Base-by-base conservation (phyloP, 2,797 vertebrate species). In the Myiothlypis coronata region DNA sequence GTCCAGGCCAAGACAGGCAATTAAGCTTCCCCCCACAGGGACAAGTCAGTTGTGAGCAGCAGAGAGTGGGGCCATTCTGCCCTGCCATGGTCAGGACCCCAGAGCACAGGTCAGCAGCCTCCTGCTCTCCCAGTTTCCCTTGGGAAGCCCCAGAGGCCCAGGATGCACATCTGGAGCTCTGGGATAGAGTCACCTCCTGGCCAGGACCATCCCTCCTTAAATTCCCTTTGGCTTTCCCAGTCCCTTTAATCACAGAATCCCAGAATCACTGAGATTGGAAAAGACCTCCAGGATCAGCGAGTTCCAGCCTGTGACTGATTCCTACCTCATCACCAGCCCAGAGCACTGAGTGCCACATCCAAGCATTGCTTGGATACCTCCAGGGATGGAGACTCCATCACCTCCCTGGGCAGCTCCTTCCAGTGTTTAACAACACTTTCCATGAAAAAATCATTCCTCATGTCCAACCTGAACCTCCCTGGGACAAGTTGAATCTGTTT, bases 1-100 rank as follows among this genome's bases (percentile, higher is more conserved):
- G 80, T 95, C 88, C 2, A 5, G 95, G 94, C 94, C 95, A 96
- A 96, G 87, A 86, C 65, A 91, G 94, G 43, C 95, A 93, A 59
- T 93, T 94, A 93, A 93, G 57, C 65, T 86, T 96, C 79, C 52
- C 55, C 77, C 91, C 55, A 79, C 37, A 72, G 69, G 61, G 78
- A 88, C 26, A 63, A 91, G 65, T 55, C 70, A 83, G 77, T 70
- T 67, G 52, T 90, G 88, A 93, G 19, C 32, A n/a, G 85, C 44
- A 61, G 67, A 59, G 64, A 83, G 47, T 41, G 76, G 79, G 93
- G 53, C 27, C 35, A 14, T 83, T 57, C 87, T 83, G 84, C 64
- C 37, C 46, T 28, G 61, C 50, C 41, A 44, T 6, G 12, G 46
- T 27, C 69, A 90, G 67, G 55, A 86, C 67, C 80, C 69, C 44